These are phyloP conservation scores for Ceratoteleas bidentatus DNA, from an alignment of 1,140 invertebrate genomes.

Conservation along the genomic window DNA sequence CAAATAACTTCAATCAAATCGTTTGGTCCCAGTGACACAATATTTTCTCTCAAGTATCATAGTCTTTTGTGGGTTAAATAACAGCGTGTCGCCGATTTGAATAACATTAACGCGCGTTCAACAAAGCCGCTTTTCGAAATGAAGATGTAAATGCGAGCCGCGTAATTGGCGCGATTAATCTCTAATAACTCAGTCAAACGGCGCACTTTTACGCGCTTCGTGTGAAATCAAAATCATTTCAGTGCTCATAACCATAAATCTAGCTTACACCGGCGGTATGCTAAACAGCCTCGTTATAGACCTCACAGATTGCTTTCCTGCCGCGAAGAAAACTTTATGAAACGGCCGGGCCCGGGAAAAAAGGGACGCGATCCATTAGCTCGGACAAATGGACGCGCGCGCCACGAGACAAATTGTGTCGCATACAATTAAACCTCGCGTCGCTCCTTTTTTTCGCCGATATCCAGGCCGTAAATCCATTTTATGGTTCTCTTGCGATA, in stretches of 20 bases:
- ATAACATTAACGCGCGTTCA: not conserved
- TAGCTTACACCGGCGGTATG: conserved; percentile 46
- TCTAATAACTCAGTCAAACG: no score
- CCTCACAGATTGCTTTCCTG: conserved; percentile 38
- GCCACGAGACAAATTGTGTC: not conserved
- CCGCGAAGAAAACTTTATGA: conserved; percentile 49
- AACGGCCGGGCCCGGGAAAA: conserved; percentile 5
- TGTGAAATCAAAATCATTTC: conserved; percentile 48
- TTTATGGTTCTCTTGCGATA: no score
- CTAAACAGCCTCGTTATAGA: conserved; percentile 50
- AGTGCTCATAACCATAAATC: conserved; percentile 50
- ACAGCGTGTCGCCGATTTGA: not conserved
- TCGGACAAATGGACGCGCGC: not conserved
- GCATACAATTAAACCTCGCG: not conserved
- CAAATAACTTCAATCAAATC: no score
- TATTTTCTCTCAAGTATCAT: not conserved
- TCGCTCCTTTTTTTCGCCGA: no score
- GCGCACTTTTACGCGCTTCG: conserved; percentile 7
- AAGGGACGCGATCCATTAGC: not conserved
- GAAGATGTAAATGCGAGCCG: no score
- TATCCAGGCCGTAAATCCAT: no score
- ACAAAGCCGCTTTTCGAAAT: no score
- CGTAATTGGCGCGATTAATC: no score
- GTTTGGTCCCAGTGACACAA: no score
- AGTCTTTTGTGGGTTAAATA: not conserved